Evolutionary conservation across 2,113 vertebrate species (phyloP).

Genomic region (Trogon melanurus): DNA sequence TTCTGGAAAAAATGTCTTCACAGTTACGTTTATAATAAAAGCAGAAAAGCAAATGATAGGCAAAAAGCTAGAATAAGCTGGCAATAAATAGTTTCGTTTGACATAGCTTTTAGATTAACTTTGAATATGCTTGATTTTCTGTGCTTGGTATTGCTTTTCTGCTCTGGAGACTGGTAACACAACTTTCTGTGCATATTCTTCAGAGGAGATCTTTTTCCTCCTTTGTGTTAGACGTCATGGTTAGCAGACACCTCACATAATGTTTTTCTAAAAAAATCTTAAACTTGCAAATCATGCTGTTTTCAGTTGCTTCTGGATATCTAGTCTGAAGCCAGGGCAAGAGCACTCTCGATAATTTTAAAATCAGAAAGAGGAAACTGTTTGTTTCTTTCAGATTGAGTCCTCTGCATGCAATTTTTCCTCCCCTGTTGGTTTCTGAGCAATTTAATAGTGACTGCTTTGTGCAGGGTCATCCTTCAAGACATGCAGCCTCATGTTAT

Average conservation of each 20-base stretch:
- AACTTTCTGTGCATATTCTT: background rate
- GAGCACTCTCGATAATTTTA: background rate
- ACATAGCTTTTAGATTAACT: background rate
- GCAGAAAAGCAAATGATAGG: background rate
- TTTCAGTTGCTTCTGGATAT: background rate
- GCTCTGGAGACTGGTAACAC: background rate
- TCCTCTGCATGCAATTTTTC: background rate
- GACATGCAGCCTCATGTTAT: background rate
- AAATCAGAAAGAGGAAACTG: background rate
- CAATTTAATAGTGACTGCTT: background rate
- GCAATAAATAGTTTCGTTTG: background rate
- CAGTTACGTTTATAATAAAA: background rate
- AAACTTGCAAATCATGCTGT: background rate
- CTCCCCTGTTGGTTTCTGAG: background rate
- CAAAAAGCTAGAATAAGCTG: background rate
- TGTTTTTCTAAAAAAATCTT: background rate
- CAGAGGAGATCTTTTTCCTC: background rate
- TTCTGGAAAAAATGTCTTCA: background rate
- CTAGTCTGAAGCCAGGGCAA: background rate
- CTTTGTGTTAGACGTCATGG: background rate
- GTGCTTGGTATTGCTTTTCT: background rate
- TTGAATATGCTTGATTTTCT: background rate
- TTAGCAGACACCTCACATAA: background rate
- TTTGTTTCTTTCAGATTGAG: background rate
- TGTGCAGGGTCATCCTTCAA: rapidly evolving